Conservation (phyloP, 2,797 vertebrate genomes). For the Pseudotriccus pelzelni region DNA sequence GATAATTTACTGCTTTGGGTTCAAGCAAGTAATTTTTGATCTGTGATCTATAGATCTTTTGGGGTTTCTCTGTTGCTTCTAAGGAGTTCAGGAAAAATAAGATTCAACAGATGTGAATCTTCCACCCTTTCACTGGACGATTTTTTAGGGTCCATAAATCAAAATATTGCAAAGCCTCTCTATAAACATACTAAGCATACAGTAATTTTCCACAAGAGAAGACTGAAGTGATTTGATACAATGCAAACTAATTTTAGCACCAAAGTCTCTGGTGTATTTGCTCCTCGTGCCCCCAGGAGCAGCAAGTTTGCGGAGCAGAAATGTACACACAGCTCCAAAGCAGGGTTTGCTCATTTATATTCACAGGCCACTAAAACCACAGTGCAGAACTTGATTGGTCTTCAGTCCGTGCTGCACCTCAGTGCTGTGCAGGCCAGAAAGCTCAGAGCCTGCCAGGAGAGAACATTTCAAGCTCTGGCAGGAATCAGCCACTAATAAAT, state of each 20-base stretch:
- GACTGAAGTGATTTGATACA: background rate
- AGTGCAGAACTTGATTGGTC: background rate
- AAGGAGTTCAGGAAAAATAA: background rate
- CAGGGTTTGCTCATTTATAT: background rate
- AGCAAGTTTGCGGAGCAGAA: background rate
- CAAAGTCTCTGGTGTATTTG: background rate
- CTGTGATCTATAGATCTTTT: background rate
- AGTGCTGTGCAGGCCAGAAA: background rate
- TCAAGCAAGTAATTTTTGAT: background rate
- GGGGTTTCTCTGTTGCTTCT: background rate
- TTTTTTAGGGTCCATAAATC: conserved; percentile 25
- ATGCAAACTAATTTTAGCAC: background rate
- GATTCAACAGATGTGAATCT: background rate
- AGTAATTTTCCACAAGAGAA: conserved; percentile 47
- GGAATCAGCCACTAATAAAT: conserved; percentile 19
- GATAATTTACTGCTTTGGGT: background rate
- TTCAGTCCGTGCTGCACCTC: background rate
- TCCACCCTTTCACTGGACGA: background rate
- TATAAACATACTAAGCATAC: background rate
- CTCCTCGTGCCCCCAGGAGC: background rate
- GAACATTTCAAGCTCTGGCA: conserved; percentile 24
- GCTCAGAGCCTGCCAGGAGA: background rate
- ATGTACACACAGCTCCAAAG: background rate
- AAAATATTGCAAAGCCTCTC: conserved; percentile 13
- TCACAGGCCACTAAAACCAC: background rate